These are phyloP conservation scores for Luperina testacea DNA, from an alignment of 2,888 invertebrate species.

Conservation along the genomic window DNA sequence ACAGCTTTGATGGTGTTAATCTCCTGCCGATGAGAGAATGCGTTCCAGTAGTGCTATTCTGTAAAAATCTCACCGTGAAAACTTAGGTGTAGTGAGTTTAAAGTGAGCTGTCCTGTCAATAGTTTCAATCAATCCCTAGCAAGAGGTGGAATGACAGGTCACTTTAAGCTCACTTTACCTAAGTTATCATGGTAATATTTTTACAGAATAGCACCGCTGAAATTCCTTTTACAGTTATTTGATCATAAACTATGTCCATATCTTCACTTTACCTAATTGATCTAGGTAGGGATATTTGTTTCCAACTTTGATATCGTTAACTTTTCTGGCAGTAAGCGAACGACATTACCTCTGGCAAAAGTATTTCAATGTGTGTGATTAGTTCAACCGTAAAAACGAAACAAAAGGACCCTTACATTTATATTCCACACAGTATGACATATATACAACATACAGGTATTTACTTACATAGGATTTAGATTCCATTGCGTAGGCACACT, in stretches of 20 bases:
- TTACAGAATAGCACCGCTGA: not conserved
- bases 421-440: slow-evolving; percentile 3
- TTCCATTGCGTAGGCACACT: slow-evolving; percentile 21
- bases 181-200: too few species aligned
- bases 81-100: too few species aligned
- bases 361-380: not conserved
- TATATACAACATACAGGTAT: slow-evolving; percentile 33
- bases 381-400: not conserved
- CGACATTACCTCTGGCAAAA: not conserved
- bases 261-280: not conserved
- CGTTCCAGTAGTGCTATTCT: not conserved
- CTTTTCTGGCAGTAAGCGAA: not conserved
- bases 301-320: not conserved
- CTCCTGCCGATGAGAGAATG: not conserved
- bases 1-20: not conserved
- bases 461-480: slow-evolving; percentile 39
- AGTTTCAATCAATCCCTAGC: too few species aligned
- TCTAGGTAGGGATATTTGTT: not conserved
- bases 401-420: not conserved
- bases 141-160: too few species aligned
- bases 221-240: not conserved
- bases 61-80: too few species aligned
- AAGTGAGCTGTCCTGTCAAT: too few species aligned
- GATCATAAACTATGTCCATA: not conserved
- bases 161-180: too few species aligned